Evolutionary conservation across 2,888 invertebrate genomes (phyloP).

Genomic region (Drosophila fulvimacula): DNA sequence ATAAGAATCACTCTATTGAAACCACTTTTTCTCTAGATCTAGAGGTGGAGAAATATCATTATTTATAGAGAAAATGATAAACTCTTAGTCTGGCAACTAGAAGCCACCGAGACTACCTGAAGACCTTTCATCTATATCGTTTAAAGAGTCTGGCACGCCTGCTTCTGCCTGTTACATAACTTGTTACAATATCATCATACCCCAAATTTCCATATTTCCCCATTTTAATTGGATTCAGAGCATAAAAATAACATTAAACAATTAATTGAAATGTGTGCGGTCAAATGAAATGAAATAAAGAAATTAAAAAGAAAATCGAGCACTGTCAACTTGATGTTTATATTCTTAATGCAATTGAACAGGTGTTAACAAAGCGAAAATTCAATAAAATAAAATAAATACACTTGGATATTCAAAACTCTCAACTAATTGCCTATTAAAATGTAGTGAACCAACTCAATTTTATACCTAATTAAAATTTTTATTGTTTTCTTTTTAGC

Average conservation of each 20-base stretch:
- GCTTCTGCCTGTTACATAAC: background rate
- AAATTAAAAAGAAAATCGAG: constrained; percentile 5
- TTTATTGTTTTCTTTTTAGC: background rate
- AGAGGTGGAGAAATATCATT: no score
- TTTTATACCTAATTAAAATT: background rate
- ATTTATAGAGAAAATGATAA: no score
- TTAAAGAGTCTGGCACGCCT: background rate
- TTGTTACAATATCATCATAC: background rate
- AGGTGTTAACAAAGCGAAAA: constrained; percentile 14
- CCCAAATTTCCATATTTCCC: background rate
- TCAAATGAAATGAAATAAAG: constrained; percentile 18
- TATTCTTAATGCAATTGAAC: constrained; percentile 43
- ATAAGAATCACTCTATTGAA: no score
- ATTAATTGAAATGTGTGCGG: constrained; percentile 27
- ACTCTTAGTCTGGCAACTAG: no score
- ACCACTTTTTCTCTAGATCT: no score
- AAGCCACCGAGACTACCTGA: no score
- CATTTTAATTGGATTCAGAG: background rate
- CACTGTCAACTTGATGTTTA: constrained; percentile 39
- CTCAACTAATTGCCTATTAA: constrained; percentile 2
- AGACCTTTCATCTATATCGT: background rate
- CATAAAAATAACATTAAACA: constrained; percentile 41
- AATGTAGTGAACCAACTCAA: background rate
- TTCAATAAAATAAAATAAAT: background rate
- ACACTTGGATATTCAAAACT: background rate